phyloP scores from a whole-genome alignment of 2,888 invertebrate genomes.

The Apeira syringaria region DNA sequence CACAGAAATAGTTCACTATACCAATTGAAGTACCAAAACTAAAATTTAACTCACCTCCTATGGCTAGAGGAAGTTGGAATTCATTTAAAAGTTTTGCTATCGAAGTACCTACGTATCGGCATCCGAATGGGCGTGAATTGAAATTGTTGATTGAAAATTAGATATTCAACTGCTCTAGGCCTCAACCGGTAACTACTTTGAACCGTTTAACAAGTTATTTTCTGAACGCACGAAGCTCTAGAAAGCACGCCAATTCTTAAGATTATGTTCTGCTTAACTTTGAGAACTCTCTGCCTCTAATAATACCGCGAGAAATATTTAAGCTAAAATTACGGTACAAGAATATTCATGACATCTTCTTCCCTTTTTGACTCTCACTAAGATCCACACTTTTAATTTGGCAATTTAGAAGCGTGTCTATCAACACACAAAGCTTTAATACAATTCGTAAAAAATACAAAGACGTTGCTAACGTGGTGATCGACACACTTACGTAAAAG shows the following conservation, averaged over 20 bases:
- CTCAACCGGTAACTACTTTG: slow-evolving; percentile 15
- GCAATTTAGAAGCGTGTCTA: too few relatives aligned
- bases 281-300: too few relatives aligned
- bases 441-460: too few relatives aligned
- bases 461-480: too few relatives aligned
- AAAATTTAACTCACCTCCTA: slow-evolving; percentile 11
- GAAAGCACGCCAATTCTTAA: slow-evolving; percentile 3
- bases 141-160: slow-evolving; percentile 26
- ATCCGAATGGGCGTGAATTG: slow-evolving; percentile 22
- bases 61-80: slow-evolving; percentile 10
- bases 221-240: slow-evolving; percentile 17
- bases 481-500: too few relatives aligned
- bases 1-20: slow-evolving; percentile 35
- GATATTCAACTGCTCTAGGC: slow-evolving; percentile 24
- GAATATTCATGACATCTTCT: too few relatives aligned
- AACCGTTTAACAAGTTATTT: slow-evolving; percentile 16
- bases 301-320: too few relatives aligned
- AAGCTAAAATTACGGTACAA: too few relatives aligned
- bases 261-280: slow-evolving; percentile 9
- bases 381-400: too few relatives aligned
- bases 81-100: slow-evolving; percentile 18
- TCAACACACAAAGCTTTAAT: too few relatives aligned
- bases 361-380: too few relatives aligned
- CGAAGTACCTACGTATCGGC: slow-evolving; percentile 9
- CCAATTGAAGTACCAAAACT: slow-evolving; percentile 33